Evolutionary conservation across 2,113 vertebrate genomes (phyloP).

Genomic region (Sciurus niger): DNA sequence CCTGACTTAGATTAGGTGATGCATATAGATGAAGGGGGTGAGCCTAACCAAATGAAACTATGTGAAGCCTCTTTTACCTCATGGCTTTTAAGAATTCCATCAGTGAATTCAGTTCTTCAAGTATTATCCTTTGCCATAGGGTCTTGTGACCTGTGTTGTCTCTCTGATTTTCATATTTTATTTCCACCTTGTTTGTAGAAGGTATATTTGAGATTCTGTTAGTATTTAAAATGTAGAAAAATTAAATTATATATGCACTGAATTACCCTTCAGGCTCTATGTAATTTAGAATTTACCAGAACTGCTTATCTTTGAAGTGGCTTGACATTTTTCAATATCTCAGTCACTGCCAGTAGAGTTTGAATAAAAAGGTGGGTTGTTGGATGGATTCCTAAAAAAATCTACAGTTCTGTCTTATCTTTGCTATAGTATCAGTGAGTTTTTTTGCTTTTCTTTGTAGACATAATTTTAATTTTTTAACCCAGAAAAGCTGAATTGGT

Average conservation of each 20-base stretch:
- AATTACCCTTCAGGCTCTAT: not conserved
- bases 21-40: not conserved
- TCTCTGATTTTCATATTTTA: constrained; percentile 3
- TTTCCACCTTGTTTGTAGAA: constrained; percentile 17
- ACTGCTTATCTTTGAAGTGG: constrained; percentile 55
- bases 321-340: constrained; percentile 54
- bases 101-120: not conserved
- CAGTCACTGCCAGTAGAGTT: constrained; percentile 48
- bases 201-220: not conserved
- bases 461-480: constrained; percentile 40
- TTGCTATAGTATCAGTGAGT: constrained; percentile 29
- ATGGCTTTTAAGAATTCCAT: not conserved
- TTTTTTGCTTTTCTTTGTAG: constrained; percentile 53
- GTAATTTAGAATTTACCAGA: constrained; percentile 52
- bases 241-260: constrained; percentile 25
- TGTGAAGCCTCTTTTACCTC: not conserved
- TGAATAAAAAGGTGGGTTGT: constrained; percentile 45
- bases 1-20: not conserved
- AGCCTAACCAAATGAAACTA: not conserved
- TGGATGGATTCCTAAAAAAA: not conserved
- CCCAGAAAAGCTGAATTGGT: constrained; percentile 62
- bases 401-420: constrained; percentile 24
- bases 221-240: constrained; percentile 3
- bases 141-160: not conserved
- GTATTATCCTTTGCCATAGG: not conserved